Evolutionary conservation across 2,797 vertebrate species (phyloP).

Genomic region (Sebastes hubbsi): DNA sequence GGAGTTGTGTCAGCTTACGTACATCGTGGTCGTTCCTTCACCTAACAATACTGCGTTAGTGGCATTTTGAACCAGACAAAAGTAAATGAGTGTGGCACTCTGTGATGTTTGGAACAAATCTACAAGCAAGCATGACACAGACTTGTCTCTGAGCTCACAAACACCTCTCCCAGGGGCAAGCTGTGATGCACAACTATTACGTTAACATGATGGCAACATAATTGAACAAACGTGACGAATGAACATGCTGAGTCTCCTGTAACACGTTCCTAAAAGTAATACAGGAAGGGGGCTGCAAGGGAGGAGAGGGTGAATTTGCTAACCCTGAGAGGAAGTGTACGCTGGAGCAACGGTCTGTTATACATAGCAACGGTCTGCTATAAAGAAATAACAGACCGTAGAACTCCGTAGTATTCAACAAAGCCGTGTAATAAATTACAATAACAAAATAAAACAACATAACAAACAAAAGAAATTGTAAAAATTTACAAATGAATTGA

Average conservation of each 20-base stretch:
- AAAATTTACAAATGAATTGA: background rate
- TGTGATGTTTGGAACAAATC: background rate
- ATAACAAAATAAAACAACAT: background rate
- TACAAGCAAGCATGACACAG: conserved; percentile 14
- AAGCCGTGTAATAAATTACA: background rate
- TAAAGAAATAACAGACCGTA: no score
- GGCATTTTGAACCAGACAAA: background rate
- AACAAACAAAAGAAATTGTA: background rate
- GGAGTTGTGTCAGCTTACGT: background rate
- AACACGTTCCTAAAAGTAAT: background rate
- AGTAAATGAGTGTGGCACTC: background rate
- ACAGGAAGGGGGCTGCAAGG: background rate
- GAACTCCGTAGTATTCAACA: no score
- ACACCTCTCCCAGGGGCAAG: conserved; percentile 11
- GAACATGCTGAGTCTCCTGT: background rate
- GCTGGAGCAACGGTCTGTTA: no score
- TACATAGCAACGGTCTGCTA: no score
- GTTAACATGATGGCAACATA: background rate
- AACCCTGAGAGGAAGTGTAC: background rate
- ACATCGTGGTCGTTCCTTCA: background rate
- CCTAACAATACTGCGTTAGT: background rate
- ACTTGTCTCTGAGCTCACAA: conserved; percentile 16
- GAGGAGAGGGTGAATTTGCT: background rate
- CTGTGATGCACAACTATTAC: background rate
- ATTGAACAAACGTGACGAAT: conserved; percentile 5